Evolutionary conservation across 2,888 invertebrate genomes (phyloP).

Genomic region (Oscheius sp.): DNA sequence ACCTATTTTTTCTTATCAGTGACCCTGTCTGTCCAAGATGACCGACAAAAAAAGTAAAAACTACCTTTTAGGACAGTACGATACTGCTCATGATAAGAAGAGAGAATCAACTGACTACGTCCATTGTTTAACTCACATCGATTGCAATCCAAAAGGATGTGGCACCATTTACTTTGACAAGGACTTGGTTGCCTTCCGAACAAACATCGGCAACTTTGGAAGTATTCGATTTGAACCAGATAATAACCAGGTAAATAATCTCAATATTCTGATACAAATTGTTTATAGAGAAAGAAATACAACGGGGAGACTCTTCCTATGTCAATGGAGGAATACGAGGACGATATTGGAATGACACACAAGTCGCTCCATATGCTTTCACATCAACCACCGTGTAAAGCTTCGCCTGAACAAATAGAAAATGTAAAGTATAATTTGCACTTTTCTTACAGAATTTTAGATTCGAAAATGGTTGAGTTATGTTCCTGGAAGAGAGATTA

Average conservation of each 20-base stretch:
- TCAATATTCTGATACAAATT: too few species aligned
- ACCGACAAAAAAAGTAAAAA: too few species aligned
- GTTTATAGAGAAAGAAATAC: not conserved
- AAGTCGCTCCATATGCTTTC: constrained; percentile 35
- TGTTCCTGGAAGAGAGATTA: not conserved
- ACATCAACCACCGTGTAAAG: not conserved
- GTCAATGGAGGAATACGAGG: constrained; percentile 50
- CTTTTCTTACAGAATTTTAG: not conserved
- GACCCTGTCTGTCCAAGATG: too few species aligned
- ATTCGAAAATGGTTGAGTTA: constrained; percentile 13
- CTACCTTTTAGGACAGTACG: not conserved
- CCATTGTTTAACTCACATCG: not conserved
- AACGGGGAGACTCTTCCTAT: constrained; percentile 44
- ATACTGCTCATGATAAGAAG: not conserved
- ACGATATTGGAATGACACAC: constrained; percentile 36
- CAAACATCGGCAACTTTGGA: constrained; percentile 5
- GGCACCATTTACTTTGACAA: constrained; percentile 3
- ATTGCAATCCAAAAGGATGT: not conserved
- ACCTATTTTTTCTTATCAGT: not conserved
- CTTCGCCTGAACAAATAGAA: constrained; percentile 8
- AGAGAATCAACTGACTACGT: not conserved
- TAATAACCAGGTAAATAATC: not conserved
- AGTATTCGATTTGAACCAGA: not conserved
- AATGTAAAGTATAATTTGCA: not conserved
- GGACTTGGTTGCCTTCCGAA: constrained; percentile 4